Base-by-base conservation (phyloP, 2,113 vertebrate genomes). In the Ramphastos sulfuratus region DNA sequence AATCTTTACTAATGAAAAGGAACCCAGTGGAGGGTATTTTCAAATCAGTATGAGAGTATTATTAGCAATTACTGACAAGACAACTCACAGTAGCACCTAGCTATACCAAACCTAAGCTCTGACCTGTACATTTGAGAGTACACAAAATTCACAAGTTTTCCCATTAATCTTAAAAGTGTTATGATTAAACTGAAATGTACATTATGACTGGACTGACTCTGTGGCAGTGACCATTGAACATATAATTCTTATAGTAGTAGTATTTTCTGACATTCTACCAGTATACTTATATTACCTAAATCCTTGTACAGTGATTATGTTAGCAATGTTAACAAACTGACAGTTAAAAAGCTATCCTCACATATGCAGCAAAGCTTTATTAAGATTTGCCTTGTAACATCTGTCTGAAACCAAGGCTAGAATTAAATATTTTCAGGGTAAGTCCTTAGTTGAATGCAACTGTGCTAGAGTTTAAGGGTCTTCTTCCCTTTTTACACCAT, bases 231-330 rank as follows among this genome's bases (percentile, higher is more conserved):
- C 5, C 30, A 75, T 48, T 65, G 37, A 33, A 61, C 9, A 69
- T 0, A 1, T 11, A 69, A 77, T 67, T 77, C 31, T 64, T 72
- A 74, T 3, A 56, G 10, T 15, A 35, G 3, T 27, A 35, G 3
- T n/a, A 78, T 14, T 5, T 66, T 77, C 30, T 21, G 13, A 66
- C 25, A 82, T 31, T 77, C 63, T 10, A 87, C 10, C 16, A 23
- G 10, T 10, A 33, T 7, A 21, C 9, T 56, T 63, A 20, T 19
- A 42, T n/a, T 25, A 87, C 13, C n/a, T 25, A 50, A 54, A 82
- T 72, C 61, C 1, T 0, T 16, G 9, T 3, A 0, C 7, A 54
- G 27, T 7, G 3, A 44, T 33, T 58, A 16, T 23, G 87, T 50
- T n/a, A 17, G 10, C 7, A 16, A 27, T 23, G 5, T 56, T 66